Base-by-base conservation (phyloP, 2,888 invertebrate species). In the Hololepta plana region DNA sequence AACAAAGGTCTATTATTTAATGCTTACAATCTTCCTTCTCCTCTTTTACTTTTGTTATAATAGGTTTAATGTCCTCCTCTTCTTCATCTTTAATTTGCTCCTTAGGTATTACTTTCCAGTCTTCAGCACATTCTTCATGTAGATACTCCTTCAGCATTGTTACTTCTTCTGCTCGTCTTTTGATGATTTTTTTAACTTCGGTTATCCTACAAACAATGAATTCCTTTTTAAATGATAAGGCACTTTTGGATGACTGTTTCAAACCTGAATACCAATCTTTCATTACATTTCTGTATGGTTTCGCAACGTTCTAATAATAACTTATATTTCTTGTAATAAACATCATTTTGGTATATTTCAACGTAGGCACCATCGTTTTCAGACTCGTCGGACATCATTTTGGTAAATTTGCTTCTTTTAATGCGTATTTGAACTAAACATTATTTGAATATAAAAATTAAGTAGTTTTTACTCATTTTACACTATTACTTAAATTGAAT, bases 241-340 rank as follows among this genome's bases (percentile, higher is more conserved):
- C 21, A 11, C 12, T 23, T 12, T 31, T 22, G 35, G 24, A 35
- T 40, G 46, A 47, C 41, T 49, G 51, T 42, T 16, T 6, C 19
- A 20, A 47, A 67, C 67, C 67, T 64, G 54, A 64, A 64, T 30
- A 76, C 69, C 37, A 77, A 58, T 51, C 74, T 64, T 49, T 77
- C 75, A 51, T 77, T 79, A 46, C 75, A 72, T 64, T 75, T 73
- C 46, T 77, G 76, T 38, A 79, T 57, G 38, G 70, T 65, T 55
- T 74, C 71, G 52, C 77, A 77, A 60, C 74, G 66, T 47, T 75
- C 74, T 35, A 74, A 51, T 30, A 79, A 53, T 40, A 75, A 54
- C 49, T 74, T 71, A 50, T 73, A 76, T 56, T 76, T 77, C 48
- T 68, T 67, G 43, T 72, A 72, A 48, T 75, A 74, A 46, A 70